These are phyloP conservation scores for Andrena fulva DNA, from an alignment of 2,888 invertebrate genomes.

Conservation along the genomic window DNA sequence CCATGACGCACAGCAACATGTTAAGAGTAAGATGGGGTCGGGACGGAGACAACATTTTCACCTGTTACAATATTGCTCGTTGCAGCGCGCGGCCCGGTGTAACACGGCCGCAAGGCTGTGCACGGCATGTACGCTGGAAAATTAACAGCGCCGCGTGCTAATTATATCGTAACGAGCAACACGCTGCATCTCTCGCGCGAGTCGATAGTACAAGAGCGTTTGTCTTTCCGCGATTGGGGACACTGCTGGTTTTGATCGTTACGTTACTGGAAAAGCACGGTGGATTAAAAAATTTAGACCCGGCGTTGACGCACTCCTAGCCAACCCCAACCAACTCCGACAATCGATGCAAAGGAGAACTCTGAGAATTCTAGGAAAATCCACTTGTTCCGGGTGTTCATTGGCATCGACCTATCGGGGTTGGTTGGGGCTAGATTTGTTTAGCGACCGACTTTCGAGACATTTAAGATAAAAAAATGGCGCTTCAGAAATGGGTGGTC, in stretches of 20 bases:
- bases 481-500: no score
- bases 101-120: conserved; percentile 1
- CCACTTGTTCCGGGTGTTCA: no score
- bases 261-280: background rate
- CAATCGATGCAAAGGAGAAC: no score
- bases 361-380: no score
- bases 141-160: conserved; percentile 53
- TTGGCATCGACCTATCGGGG: no score
- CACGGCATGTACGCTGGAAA: conserved; percentile 23
- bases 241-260: background rate
- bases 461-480: no score
- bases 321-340: no score
- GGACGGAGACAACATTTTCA: conserved; percentile 33
- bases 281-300: no score
- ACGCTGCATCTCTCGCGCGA: conserved; percentile 44
- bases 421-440: no score
- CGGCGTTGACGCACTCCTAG: no score
- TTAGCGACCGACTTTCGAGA: no score
- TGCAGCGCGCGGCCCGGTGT: conserved; percentile 2
- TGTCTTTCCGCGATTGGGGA: conserved; percentile 44
- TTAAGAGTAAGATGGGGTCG: conserved; percentile 25
- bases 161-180: conserved; percentile 55
- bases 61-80: conserved; percentile 23
- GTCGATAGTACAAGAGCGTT: conserved; percentile 43
- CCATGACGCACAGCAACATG: background rate